phyloP scores from a whole-genome alignment of 2,888 invertebrate species.

The Apamea anceps region DNA sequence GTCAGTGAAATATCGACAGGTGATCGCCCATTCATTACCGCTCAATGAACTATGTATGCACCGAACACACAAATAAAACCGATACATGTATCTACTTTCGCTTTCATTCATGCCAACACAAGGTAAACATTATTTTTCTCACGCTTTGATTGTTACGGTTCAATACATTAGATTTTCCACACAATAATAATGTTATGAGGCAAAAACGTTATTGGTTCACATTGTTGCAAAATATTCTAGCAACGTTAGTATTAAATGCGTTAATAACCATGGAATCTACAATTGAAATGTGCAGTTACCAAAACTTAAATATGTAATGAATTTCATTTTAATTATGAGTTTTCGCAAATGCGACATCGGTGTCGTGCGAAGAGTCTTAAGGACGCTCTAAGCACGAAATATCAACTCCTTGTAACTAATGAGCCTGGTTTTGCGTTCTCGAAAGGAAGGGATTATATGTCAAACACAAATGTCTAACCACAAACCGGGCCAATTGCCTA shows the following conservation, averaged over 20 bases:
- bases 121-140: conserved; percentile 62
- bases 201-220: conserved; percentile 64
- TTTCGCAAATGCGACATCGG: neutral
- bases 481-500: conserved; percentile 59
- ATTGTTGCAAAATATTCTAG: conserved; percentile 59
- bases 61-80: conserved; percentile 38
- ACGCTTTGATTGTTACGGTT: conserved; percentile 64
- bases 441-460: conserved; percentile 62
- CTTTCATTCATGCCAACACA: conserved; percentile 54
- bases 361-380: neutral
- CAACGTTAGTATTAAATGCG: conserved; percentile 38
- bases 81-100: conserved; percentile 50
- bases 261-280: conserved; percentile 38
- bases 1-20: conserved; percentile 62
- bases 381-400: conserved; percentile 3
- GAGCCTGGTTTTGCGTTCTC: conserved; percentile 27
- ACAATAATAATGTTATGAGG: conserved; percentile 50
- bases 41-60: conserved; percentile 51
- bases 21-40: conserved; percentile 57
- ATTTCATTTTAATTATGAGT: conserved; percentile 30
- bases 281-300: conserved; percentile 34
- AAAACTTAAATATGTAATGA: conserved; percentile 20
- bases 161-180: conserved; percentile 63
- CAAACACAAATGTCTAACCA: conserved; percentile 60
- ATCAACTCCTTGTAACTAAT: conserved; percentile 16